Evolutionary conservation across 2,888 invertebrate species (phyloP), one percentile per base, ranked within the genome.

Genomic region (Protonemura montana): DNA sequence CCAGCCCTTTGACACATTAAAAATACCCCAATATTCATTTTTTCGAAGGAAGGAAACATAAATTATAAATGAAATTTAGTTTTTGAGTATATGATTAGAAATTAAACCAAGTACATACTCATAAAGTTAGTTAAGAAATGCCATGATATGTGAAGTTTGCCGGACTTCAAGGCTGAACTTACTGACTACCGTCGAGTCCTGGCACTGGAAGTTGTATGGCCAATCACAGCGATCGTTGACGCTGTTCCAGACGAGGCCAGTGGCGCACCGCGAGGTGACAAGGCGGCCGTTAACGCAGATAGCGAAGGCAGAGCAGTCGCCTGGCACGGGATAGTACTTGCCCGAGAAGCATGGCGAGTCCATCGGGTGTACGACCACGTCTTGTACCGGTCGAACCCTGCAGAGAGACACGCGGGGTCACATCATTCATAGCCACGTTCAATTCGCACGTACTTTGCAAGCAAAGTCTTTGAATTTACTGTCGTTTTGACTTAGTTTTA

Each of bases 281-380:
- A 95, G 91, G n/a, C 93, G 91, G 0, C 94, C 94, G 90, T 96
- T 96, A 13, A 96, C 95, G 90, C 97, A 97, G 27, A 97, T 94
- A 89, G 95, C 95, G 91, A 96, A 97, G 89, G 93, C 94, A 86
- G 94, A 94, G 89, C 97, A 97, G 0, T 91, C 91, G 85, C 94
- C 93, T 0, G 94, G 94, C 89, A 95, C 95, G 0, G 95, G 92
- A 89, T 96, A 96, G 90, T 96, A 97, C 10, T 95, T 93, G 0
- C 96, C 97, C 59, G 94, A 93, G n/a, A 92, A 91, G 90, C 97
- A 97, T 2, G 89, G 88, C 29, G 35, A 3, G 35, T 35, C 35
- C 35, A 10, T 35, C 35, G 35, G 35, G 35, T 35, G 35, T 3
- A 35, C 35, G 35, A 89, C 89, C 59, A 30, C 35, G 0, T 78